phyloP scores from a whole-genome alignment of 2,113 vertebrate species.

The Pterocles gutturalis region DNA sequence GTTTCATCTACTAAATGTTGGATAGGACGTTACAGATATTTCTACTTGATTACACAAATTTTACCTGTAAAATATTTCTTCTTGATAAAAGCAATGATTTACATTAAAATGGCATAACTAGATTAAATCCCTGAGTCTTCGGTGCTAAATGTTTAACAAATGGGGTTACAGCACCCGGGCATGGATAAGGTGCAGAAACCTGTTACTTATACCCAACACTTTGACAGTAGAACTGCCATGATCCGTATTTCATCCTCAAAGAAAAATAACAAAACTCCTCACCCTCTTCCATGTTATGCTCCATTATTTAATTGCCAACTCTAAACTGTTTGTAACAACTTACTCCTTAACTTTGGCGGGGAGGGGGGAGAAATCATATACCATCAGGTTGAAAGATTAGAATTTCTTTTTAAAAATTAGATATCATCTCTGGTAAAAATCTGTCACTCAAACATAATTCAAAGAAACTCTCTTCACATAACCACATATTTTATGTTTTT shows the following conservation, averaged over 20 bases:
- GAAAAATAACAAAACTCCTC: accelerated
- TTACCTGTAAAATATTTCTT: not conserved
- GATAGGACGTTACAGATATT: not conserved
- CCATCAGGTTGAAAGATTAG: not conserved
- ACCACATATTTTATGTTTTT: not conserved
- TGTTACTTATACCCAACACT: not conserved
- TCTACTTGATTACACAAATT: not conserved
- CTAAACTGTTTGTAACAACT: not conserved
- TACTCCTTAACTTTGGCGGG: not conserved
- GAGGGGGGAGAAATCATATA: too few relatives aligned
- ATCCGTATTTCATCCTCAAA: not conserved
- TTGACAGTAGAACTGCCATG: not conserved
- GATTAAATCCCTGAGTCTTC: not conserved
- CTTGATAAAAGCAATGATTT: not conserved
- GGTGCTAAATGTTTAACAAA: not conserved
- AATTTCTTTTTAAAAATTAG: not conserved
- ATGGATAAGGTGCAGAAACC: not conserved
- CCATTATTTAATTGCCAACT: not conserved
- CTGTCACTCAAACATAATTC: not conserved
- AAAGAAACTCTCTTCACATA: not conserved
- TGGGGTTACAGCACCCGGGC: not conserved
- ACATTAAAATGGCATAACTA: not conserved
- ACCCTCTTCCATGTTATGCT: not conserved
- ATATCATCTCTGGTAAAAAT: not conserved
- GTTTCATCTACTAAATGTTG: not conserved